phyloP scores from a whole-genome alignment of 2,888 invertebrate genomes.

The Diploptera punctata region DNA sequence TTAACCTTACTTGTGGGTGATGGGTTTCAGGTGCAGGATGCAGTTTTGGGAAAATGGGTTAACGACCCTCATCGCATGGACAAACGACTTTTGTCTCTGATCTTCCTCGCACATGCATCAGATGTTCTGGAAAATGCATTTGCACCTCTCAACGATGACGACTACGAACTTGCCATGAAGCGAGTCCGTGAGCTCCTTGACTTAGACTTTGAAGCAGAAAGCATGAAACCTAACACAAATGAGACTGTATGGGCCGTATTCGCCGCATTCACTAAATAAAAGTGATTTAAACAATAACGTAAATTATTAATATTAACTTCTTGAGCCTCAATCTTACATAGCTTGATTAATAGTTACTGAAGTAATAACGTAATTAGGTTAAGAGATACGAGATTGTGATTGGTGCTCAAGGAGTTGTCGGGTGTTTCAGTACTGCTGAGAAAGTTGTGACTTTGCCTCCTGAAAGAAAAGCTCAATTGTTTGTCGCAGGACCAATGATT shows the following conservation, averaged over 20 bases:
- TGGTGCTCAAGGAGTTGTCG: too few relatives aligned
- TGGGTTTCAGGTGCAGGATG: conserved; percentile 89
- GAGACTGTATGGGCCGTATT: conserved; percentile 99
- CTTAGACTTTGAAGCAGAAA: conserved; percentile 95
- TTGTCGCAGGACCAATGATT: too few relatives aligned
- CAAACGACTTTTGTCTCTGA: conserved; percentile 89
- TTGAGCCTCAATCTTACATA: conserved; percentile 5
- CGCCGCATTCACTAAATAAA: conserved; percentile 96
- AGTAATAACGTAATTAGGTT: too few relatives aligned
- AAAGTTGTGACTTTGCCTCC: too few relatives aligned
- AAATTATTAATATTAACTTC: background rate
- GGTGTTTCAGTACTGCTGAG: too few relatives aligned
- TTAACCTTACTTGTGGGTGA: background rate
- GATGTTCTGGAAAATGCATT: conserved; percentile 99
- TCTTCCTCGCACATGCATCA: conserved; percentile 96
- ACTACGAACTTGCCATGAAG: conserved; percentile 98
- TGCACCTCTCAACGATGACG: conserved; percentile 95
- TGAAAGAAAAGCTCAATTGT: too few relatives aligned
- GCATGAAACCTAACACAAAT: conserved; percentile 87
- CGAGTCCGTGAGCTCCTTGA: conserved; percentile 95
- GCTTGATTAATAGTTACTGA: too few relatives aligned
- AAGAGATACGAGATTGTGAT: too few relatives aligned
- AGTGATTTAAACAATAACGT: background rate
- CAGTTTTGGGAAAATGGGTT: conserved; percentile 94
- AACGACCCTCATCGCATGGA: conserved; percentile 98